Conservation (phyloP, 2,113 vertebrate genomes). For the Odontesthes bonariensis region DNA sequence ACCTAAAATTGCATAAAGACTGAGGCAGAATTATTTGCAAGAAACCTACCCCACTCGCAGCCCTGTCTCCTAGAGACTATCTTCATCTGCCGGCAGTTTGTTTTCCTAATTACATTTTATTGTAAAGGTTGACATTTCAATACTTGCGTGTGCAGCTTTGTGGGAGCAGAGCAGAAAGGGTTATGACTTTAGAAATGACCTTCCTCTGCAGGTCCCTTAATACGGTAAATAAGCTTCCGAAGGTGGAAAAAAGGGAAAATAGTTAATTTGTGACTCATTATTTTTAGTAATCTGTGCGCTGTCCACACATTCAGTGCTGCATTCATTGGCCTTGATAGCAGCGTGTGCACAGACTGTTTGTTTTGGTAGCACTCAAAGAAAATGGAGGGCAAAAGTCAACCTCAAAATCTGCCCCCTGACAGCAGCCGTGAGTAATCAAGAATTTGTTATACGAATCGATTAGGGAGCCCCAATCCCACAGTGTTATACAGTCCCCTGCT, state of each 20-base stretch:
- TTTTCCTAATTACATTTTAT: slow-evolving; percentile 12
- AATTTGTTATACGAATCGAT: slow-evolving; percentile 40
- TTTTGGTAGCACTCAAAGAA: slow-evolving; percentile 15
- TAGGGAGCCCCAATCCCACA: slow-evolving; percentile 13
- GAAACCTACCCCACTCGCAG: not conserved
- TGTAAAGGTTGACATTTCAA: not conserved
- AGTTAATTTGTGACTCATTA: slow-evolving; percentile 32
- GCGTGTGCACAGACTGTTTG: slow-evolving; percentile 3
- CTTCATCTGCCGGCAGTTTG: not conserved
- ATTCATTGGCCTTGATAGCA: slow-evolving; percentile 9
- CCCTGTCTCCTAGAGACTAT: not conserved
- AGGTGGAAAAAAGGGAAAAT: not conserved
- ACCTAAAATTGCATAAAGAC: not conserved
- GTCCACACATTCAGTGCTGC: not conserved
- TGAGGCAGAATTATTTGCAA: not conserved
- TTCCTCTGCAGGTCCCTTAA: not conserved
- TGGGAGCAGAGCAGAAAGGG: not conserved
- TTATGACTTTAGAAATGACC: not conserved
- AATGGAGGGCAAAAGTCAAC: slow-evolving; percentile 5
- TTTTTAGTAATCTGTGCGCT: slow-evolving; percentile 21
- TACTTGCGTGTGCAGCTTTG: not conserved
- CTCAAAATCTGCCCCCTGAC: slow-evolving; percentile 11
- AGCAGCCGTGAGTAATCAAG: slow-evolving; percentile 27
- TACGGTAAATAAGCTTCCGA: not conserved
- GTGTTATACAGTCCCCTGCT: slow-evolving; percentile 12